Evolutionary conservation across 2,888 invertebrate species (phyloP), one percentile per base, ranked within the genome.

Genomic region (Subacronicta megacephala): DNA sequence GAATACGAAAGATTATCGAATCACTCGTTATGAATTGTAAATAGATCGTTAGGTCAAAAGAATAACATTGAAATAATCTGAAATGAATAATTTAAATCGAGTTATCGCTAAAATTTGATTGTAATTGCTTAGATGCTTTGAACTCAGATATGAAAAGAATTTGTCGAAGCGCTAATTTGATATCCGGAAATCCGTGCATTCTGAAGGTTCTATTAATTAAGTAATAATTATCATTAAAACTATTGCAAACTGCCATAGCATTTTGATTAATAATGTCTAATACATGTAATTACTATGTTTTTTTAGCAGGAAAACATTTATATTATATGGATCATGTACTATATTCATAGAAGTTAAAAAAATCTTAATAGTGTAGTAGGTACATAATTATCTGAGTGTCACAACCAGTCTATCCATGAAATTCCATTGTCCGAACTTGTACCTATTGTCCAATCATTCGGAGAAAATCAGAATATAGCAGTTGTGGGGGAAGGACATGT

Each of bases 181-280:
- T 45, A 52, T 43, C 36, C 44, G 69, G 67, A 67, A 62, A 67
- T 66, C 51, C 72, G 44, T 62, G 38, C 35, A 18, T 35, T 41
- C 6, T 42, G 47, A 61, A 53, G 53, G 47, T 49, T 62, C 15
- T 9, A 40, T 44, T 44, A 45, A 47, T 65, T 43, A 37, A 54
- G 42, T 18, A 9, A 33, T 37, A 37, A 53, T 50, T 2, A 23
- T 16, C 16, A 51, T 57, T 44, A 18, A 4, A 17, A 26, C 7
- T 23, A 31, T 58, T 38, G 13, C 18, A 33, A 31, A 18, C 33
- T 7, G 12, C 36, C 3, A n/a, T 35, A 33, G 5, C 37, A 20
- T 29, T 42, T 66, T 20, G 16, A 57, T 37, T 12, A 16, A 15
- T n/a, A 36, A 35, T 36, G 1, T 15, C 15, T 0, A 23, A 16